Conservation (phyloP, 2,888 invertebrate genomes). For the Nebria salina region DNA sequence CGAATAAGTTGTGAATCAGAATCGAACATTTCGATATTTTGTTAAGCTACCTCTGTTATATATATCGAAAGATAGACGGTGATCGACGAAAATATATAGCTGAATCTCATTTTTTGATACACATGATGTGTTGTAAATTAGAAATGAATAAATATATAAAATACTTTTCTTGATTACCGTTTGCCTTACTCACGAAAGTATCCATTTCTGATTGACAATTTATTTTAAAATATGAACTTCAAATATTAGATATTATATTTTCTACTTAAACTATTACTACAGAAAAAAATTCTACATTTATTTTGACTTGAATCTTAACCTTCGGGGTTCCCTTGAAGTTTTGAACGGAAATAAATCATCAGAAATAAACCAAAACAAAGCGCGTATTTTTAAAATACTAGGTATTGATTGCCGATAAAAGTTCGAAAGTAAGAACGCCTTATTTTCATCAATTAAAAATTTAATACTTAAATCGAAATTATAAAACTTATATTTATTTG, state of each 20-base stretch:
- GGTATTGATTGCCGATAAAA: neutral
- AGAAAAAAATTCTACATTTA: neutral
- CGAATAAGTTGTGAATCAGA: constrained; percentile 39
- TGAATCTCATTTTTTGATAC: neutral
- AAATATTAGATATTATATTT: neutral
- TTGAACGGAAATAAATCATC: neutral
- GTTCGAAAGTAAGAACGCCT: neutral
- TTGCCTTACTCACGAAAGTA: neutral
- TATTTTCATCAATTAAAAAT: constrained; percentile 1
- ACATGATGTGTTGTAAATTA: neutral
- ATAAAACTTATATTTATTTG: constrained; percentile 26
- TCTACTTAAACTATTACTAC: neutral
- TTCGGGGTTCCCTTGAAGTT: neutral
- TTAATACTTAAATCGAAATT: constrained; percentile 1
- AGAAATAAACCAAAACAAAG: neutral
- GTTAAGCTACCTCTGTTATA: constrained; percentile 34
- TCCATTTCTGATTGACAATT: neutral
- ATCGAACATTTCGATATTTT: constrained; percentile 38
- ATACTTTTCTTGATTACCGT: neutral
- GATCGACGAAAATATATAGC: neutral
- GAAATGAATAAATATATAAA: neutral
- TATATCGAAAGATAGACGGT: neutral
- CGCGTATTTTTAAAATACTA: neutral
- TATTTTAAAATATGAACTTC: neutral
- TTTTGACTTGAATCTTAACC: neutral